Evolutionary conservation across 2,113 vertebrate species (phyloP), one percentile per base, ranked within the genome.

Genomic region (Etia nguti): DNA sequence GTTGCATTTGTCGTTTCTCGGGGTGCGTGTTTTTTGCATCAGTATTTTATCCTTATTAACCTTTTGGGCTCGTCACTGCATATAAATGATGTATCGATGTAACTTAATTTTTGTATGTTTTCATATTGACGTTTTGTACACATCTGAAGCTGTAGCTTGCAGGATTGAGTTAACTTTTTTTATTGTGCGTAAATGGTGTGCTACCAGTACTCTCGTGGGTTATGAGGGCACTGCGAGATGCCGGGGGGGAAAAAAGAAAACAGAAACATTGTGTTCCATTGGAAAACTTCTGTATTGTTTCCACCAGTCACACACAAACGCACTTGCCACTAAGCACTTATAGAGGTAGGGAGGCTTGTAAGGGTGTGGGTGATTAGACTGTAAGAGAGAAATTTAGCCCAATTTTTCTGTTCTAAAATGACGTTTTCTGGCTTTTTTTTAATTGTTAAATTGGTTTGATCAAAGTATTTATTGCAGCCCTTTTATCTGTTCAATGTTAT

Each of bases 31-130:
- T 94, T 96, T 95, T 95, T 86, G 97, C 97, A 98, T 98, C 98
- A 99, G 98, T 99, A 99, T 99, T 99, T 98, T 98, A 98, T 98
- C 97, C 97, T 96, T 97, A 97, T 98, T 98, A 97, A 98, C 96
- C 97, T 92, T 96, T 97, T 93, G 96, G 97, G 97, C 97, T 98
- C 97, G 97, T 99, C 97, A 97, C 97, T 98, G 98, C 98, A 98
- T 98, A 98, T 97, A 97, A 97, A 97, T 97, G 97, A 97, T 98
- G 97, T 98, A 98, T 98, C 96, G 94, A 95, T 97, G 97, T 99
- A 98, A 98, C 97, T 98, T 98, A 97, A 98, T 98, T 98, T 98
- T 95, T 97, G 95, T 97, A 97, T 96, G 97, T 98, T 99, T 98
- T 98, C 97, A 97, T 98, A 97, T 97, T 96, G 96, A 94, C 94